phyloP scores from a whole-genome alignment of 2,888 invertebrate species.

The Drosophila neonasuta region DNA sequence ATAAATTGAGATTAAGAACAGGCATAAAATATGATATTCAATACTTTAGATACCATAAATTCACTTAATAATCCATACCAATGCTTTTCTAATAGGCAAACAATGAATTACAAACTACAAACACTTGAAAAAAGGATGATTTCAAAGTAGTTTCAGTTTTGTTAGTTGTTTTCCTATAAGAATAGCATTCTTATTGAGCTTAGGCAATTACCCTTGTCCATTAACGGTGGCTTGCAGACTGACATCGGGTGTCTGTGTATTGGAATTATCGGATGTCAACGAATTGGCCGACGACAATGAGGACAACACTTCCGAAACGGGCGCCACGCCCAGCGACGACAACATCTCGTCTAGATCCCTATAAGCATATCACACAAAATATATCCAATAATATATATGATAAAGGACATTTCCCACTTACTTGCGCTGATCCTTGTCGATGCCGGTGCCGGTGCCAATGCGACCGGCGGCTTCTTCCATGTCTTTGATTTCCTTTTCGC shows the following conservation, averaged over 20 bases:
- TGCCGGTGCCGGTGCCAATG: conserved; percentile 76
- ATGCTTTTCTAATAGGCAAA: too few species aligned
- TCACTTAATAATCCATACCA: too few species aligned
- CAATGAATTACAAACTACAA: too few species aligned
- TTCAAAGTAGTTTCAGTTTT: too few species aligned
- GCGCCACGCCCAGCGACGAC: conserved; percentile 92
- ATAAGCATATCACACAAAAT: conserved; percentile 1
- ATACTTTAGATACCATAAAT: background rate
- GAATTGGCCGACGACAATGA: conserved; percentile 92
- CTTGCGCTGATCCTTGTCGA: conserved; percentile 82
- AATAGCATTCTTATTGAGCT: background rate
- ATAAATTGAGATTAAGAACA: background rate
- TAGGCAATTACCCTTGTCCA: conserved; percentile 74
- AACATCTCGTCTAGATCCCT: conserved; percentile 93
- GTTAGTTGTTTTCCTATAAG: background rate
- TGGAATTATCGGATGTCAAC: conserved; percentile 90
- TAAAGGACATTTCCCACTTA: conserved; percentile 38
- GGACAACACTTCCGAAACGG: conserved; percentile 92
- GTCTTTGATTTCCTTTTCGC: conserved; percentile 94
- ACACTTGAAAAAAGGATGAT: too few species aligned
- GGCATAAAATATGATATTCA: background rate
- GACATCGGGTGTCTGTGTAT: conserved; percentile 90
- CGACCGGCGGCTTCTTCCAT: conserved; percentile 87
- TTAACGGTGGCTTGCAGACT: conserved; percentile 86
- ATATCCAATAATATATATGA: background rate